Conservation (phyloP, 2,888 invertebrate genomes). For the Cremastinae sp. region DNA sequence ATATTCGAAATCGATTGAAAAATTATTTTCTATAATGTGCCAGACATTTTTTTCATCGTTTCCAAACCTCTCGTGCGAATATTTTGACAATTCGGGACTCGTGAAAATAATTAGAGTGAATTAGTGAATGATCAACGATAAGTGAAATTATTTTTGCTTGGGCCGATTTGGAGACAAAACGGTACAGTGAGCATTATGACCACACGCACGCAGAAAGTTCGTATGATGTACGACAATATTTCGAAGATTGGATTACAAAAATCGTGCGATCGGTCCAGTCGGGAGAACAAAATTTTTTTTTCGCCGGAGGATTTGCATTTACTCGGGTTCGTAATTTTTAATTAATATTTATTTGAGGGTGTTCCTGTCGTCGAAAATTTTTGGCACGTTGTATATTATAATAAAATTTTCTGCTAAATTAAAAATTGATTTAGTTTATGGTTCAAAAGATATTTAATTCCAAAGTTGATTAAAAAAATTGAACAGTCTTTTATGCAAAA, state of each 20-base stretch:
- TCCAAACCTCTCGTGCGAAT: neutral
- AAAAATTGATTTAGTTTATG: too few relatives aligned
- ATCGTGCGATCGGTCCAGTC: slow-evolving; percentile 28
- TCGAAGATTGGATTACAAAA: slow-evolving; percentile 58
- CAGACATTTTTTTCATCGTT: neutral
- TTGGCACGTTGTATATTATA: slow-evolving; percentile 2
- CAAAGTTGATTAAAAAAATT: too few relatives aligned
- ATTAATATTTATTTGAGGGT: too few relatives aligned
- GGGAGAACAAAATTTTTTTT: slow-evolving; percentile 35
- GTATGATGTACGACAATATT: slow-evolving; percentile 60
- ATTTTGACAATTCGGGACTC: slow-evolving; percentile 9
- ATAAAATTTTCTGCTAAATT: too few relatives aligned
- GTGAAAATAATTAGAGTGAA: neutral
- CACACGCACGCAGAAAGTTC: slow-evolving; percentile 65
- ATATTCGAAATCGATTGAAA: neutral
- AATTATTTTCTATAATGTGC: neutral
- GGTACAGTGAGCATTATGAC: slow-evolving; percentile 60
- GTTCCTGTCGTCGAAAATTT: too few relatives aligned
- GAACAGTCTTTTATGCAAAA: too few relatives aligned
- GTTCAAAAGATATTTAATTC: too few relatives aligned
- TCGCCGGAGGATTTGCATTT: slow-evolving; percentile 62
- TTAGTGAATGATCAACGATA: neutral
- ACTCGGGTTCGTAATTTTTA: slow-evolving; percentile 68
- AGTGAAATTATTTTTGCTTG: neutral
- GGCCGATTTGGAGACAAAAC: neutral